Percentiles rank a stretch among this genome's conserved stretches.
Evolutionary conservation across 2,888 invertebrate genomes (phyloP).

Genomic region (Portevinia maculata): DNA sequence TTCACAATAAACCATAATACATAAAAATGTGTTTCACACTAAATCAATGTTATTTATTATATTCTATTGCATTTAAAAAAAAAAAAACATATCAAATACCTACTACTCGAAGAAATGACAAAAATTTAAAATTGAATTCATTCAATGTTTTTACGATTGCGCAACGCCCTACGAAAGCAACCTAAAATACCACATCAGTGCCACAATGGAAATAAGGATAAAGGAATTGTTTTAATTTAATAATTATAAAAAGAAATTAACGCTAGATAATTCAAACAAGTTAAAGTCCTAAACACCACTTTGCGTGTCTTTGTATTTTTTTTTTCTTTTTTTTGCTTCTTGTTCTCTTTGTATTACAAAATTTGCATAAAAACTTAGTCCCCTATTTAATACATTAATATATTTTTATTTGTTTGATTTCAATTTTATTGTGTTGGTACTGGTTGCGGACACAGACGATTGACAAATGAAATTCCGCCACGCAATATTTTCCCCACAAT

Average conservation of each 20-base stretch:
- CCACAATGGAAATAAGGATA: constrained; percentile 7
- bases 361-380: constrained; percentile 62
- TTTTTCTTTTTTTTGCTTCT: constrained; percentile 8
- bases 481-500: constrained; percentile 85
- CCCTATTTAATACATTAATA: constrained; percentile 56
- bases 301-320: constrained; percentile 26
- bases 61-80: constrained; percentile 22
- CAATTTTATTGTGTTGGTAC: constrained; percentile 76
- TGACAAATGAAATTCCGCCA: constrained; percentile 87
- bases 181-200: constrained; percentile 24
- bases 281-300: constrained; percentile 38
- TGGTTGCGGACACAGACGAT: constrained; percentile 89
- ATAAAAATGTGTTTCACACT: constrained; percentile 16
- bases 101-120: constrained; percentile 5
- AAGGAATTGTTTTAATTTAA: constrained; percentile 22
- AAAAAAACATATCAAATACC: constrained; percentile 1
- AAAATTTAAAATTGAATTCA: constrained; percentile 12
- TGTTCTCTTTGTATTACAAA: constrained; percentile 60
- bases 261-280: constrained; percentile 38
- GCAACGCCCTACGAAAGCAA: not conserved
- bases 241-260: constrained; percentile 28
- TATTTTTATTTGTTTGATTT: constrained; percentile 18
- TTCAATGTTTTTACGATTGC: not conserved
- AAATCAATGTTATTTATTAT: constrained; percentile 4
- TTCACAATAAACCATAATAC: constrained; percentile 53